These are phyloP conservation scores for Monoplex corrugatus DNA, from an alignment of 2,888 invertebrate genomes.

Conservation along the genomic window DNA sequence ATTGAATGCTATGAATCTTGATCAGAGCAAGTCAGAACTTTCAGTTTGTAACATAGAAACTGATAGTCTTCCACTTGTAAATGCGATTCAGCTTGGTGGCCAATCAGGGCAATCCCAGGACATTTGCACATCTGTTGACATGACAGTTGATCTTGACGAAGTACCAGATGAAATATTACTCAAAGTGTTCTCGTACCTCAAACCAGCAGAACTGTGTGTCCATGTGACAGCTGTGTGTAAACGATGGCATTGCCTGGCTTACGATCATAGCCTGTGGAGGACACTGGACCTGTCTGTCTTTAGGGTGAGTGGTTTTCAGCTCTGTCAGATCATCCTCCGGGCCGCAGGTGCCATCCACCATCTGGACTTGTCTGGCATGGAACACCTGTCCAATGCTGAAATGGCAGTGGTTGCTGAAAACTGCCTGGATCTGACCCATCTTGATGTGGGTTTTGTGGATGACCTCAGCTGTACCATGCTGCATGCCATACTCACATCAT, in stretches of 20 bases:
- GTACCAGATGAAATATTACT: slow-evolving; percentile 67
- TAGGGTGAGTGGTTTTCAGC: slow-evolving; percentile 52
- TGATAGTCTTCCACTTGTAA: not conserved
- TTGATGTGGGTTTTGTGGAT: slow-evolving; percentile 70
- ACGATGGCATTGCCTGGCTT: slow-evolving; percentile 63
- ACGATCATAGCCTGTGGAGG: slow-evolving; percentile 67
- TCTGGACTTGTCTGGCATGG: slow-evolving; percentile 61
- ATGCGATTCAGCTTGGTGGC: not conserved
- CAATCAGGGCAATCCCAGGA: not conserved
- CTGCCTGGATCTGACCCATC: slow-evolving; percentile 61
- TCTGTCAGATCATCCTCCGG: slow-evolving; percentile 61
- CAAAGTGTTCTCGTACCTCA: slow-evolving; percentile 67
- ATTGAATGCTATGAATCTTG: not conserved
- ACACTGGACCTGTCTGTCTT: slow-evolving; percentile 59
- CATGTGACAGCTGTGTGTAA: slow-evolving; percentile 63
- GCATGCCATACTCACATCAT: slow-evolving; percentile 60
- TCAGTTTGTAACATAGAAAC: not conserved
- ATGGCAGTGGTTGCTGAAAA: slow-evolving; percentile 63
- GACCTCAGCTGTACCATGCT: slow-evolving; percentile 61
- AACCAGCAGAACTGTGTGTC: slow-evolving; percentile 62
- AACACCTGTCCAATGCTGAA: slow-evolving; percentile 61
- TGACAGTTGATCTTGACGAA: not conserved
- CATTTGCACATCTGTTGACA: not conserved
- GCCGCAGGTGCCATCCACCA: slow-evolving; percentile 58
- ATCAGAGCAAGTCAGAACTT: not conserved